Base-by-base conservation (phyloP, 2,113 vertebrate species). In the Gadus macrocephalus region DNA sequence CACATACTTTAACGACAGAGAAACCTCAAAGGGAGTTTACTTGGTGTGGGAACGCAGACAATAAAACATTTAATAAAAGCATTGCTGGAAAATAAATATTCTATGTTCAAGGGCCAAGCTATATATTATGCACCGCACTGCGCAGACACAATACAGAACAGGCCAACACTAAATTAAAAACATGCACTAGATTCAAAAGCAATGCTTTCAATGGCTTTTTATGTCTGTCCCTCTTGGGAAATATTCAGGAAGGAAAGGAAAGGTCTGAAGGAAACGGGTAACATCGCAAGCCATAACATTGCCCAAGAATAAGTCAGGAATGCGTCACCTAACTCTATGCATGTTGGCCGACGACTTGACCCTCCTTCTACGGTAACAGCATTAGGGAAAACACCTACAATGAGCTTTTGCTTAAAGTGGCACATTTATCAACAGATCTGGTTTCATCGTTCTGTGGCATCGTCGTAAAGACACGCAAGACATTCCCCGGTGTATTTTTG, bases 141-240 rank as follows among this genome's bases (percentile, higher is more conserved):
- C 12, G 42, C 42, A 49, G 42, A 49, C 42, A 49, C 8, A 49
- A 49, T 14, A 14, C 42, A 9, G 2, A 49, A 49, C 42, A 14
- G 42, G 42, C 6, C 42, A 49, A 49, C 8, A 14, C 6, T 49
- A 12, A 49, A 49, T 49, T 9, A 14, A 49, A 49, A 49, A 49
- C 42, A 49, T 49, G 42, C 42, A 49, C 9, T 12, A 14, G 42
- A 8, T 49, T 49, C 42, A 49, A 49, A 49, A 7, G 12, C 42
- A 49, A 49, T 14, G 42, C 42, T 49, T 49, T 9, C 42, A 49
- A 49, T 49, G 42, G 42, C 42, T 49, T 49, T 49, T 35, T 67
- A 63, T 85, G 53, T 83, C 66, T 77, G 70, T 77, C 78, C 64
- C 49, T 71, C 70, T 62, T 22, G 12, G 64, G 71, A 20, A 53